phyloP scores from a whole-genome alignment of 2,113 vertebrate species.

The Psittacus erithacus region DNA sequence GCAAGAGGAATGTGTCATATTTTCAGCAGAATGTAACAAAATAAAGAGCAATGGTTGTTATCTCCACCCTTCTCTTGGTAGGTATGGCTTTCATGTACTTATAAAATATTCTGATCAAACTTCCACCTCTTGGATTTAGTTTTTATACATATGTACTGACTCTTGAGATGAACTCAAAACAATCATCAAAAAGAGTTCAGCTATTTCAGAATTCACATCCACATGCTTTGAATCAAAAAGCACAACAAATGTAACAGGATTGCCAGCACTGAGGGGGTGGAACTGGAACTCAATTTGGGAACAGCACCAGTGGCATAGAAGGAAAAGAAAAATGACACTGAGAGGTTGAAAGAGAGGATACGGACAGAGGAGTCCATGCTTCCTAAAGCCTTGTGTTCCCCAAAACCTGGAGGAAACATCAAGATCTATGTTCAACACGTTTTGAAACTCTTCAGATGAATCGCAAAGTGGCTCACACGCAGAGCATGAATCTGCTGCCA shows the following conservation, averaged over 20 bases:
- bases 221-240: neutral
- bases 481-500: neutral
- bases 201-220: neutral
- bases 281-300: neutral
- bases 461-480: rapidly evolving
- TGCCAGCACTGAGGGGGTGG: rapidly evolving
- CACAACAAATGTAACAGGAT: neutral
- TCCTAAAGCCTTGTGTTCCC: neutral
- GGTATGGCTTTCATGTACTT: neutral
- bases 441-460: neutral
- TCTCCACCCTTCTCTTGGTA: neutral
- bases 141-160: neutral
- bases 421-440: neutral
- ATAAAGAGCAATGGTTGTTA: neutral
- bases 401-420: rapidly evolving
- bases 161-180: neutral
- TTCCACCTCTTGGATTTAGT: neutral
- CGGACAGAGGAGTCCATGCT: neutral
- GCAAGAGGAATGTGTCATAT: neutral
- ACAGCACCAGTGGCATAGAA: neutral
- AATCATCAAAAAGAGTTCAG: neutral
- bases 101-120: neutral
- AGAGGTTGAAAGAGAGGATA: neutral
- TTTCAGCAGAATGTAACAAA: neutral
- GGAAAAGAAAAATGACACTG: neutral